Conservation (phyloP, 2,888 invertebrate species). For the Euplexia lucipara region DNA sequence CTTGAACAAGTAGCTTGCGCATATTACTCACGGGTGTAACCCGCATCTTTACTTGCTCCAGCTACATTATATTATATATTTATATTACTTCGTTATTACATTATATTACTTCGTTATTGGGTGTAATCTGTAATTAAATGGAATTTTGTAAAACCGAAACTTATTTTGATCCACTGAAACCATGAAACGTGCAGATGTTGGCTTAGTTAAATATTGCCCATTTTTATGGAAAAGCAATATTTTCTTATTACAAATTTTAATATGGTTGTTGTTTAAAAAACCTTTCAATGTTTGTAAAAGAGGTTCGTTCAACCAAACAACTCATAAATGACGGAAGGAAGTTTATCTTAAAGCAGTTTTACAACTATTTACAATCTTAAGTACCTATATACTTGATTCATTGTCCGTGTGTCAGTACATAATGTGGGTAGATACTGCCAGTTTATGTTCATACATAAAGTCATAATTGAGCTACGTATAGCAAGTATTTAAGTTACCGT, state of each 20-base stretch:
- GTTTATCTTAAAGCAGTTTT: constrained; percentile 37
- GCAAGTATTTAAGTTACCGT: constrained; percentile 18
- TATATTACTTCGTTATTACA: too few species aligned
- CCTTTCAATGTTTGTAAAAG: constrained; percentile 71
- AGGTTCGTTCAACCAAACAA: constrained; percentile 74
- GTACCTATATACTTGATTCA: constrained; percentile 26
- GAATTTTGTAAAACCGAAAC: too few species aligned
- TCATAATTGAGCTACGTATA: constrained; percentile 33
- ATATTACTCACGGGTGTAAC: too few species aligned
- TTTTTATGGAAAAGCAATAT: constrained; percentile 37
- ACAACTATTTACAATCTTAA: constrained; percentile 47
- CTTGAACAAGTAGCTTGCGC: too few species aligned
- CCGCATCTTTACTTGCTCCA: too few species aligned
- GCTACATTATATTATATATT: too few species aligned
- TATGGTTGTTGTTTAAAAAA: constrained; percentile 54
- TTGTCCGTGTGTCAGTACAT: constrained; percentile 19
- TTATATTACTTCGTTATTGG: too few species aligned
- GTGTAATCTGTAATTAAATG: too few species aligned
- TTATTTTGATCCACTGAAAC: too few species aligned
- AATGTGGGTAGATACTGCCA: not conserved
- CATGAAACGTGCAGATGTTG: too few species aligned
- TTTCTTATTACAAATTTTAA: constrained; percentile 24
- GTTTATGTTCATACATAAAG: too few species aligned
- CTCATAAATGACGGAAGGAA: constrained; percentile 35
- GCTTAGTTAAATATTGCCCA: too few species aligned